Percentiles rank a stretch among this genome's conserved stretches.
Conservation (phyloP, 2,797 vertebrate species). For the Mionectes olivaceus region DNA sequence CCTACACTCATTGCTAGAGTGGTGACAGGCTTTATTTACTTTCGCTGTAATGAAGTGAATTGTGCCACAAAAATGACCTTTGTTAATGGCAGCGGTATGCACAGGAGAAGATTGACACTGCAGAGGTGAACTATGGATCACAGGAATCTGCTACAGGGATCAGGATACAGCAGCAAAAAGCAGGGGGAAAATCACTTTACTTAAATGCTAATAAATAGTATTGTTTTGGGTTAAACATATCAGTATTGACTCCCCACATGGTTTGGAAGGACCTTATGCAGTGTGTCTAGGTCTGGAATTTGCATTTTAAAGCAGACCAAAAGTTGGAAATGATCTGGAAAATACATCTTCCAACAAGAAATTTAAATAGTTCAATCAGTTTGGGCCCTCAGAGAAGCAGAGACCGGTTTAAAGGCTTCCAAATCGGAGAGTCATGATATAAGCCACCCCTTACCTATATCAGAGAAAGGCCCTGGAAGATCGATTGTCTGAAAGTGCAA, state of each 20-base stretch:
- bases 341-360: neutral
- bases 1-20: conserved; percentile 18
- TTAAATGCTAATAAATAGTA: neutral
- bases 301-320: neutral
- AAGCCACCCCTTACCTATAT: neutral
- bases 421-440: neutral
- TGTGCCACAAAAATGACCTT: neutral
- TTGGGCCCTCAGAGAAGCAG: neutral
- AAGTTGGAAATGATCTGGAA: conserved; percentile 7
- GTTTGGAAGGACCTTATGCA: neutral
- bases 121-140: neutral
- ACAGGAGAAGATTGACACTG: neutral
- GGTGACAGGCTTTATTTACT: conserved; percentile 67
- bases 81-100: neutral
- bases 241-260: neutral
- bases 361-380: neutral
- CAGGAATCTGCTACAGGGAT: neutral
- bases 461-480: conserved; percentile 9
- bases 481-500: neutral
- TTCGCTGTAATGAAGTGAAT: conserved; percentile 54
- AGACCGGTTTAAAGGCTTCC: neutral
- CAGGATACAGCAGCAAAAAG: neutral
- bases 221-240: neutral
- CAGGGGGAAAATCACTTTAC: neutral
- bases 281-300: neutral